These are phyloP conservation scores for Conchocele bisecta DNA, from an alignment of 2,888 invertebrate species.

Conservation along the genomic window DNA sequence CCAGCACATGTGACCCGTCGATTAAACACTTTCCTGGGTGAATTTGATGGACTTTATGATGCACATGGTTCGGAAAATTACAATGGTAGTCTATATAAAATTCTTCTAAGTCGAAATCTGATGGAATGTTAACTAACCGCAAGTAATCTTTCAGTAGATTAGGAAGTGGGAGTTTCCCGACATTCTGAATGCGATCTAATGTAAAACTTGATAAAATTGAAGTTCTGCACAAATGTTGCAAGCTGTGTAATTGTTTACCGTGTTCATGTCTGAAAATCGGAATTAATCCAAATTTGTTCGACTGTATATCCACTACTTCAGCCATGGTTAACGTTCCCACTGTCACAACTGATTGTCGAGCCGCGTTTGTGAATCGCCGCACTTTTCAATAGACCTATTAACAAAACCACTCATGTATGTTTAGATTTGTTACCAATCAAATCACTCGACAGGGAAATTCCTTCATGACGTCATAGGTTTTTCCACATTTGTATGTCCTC, in stretches of 20 bases:
- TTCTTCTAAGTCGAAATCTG: slow-evolving; percentile 75
- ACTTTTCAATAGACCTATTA: no score
- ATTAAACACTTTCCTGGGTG: slow-evolving; percentile 68
- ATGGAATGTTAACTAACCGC: slow-evolving; percentile 71
- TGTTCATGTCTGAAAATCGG: no score
- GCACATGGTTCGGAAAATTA: slow-evolving; percentile 73
- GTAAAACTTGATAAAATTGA: slow-evolving; percentile 69
- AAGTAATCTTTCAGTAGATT: slow-evolving; percentile 68
- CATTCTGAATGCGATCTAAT: slow-evolving; percentile 65
- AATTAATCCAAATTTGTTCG: no score
- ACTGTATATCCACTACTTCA: no score
- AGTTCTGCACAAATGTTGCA: slow-evolving; percentile 73
- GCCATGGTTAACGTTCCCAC: no score
- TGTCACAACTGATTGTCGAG: no score
- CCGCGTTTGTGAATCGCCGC: no score
- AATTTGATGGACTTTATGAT: slow-evolving; percentile 71
- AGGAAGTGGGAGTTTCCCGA: slow-evolving; percentile 70
- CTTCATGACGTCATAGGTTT: slow-evolving; percentile 56
- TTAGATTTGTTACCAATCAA: slow-evolving; percentile 38
- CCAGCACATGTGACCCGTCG: slow-evolving; percentile 66
- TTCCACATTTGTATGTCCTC: slow-evolving; percentile 35
- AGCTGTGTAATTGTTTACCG: slow-evolving; percentile 48
- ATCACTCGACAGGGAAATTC: slow-evolving; percentile 45
- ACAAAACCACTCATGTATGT: slow-evolving; percentile 39
- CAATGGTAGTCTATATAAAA: slow-evolving; percentile 73